Evolutionary conservation across 2,113 vertebrate species (phyloP).

Genomic region (Ursus arctos): DNA sequence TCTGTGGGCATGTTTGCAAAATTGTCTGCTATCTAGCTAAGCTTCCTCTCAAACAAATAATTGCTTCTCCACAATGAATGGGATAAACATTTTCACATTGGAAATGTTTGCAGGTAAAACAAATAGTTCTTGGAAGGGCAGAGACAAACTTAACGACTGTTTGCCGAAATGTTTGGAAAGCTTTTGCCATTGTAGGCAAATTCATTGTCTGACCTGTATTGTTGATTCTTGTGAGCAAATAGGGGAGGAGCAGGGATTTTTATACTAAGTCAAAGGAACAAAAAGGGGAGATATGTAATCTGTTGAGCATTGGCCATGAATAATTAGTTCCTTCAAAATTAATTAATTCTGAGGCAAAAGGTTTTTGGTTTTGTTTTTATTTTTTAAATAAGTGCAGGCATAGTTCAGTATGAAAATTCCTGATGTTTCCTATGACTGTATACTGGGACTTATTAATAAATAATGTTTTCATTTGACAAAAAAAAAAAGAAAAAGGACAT

Average conservation of each 20-base stretch:
- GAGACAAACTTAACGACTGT: slow-evolving; percentile 44
- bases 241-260: not conserved
- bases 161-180: slow-evolving; percentile 64
- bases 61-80: slow-evolving; percentile 30
- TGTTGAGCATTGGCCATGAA: not conserved
- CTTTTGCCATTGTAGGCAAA: slow-evolving; percentile 69
- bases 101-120: slow-evolving; percentile 67
- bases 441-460: not conserved
- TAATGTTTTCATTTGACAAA: not conserved
- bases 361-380: slow-evolving; percentile 44
- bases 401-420: slow-evolving; percentile 69
- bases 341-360: slow-evolving; percentile 28
- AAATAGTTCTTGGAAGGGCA: slow-evolving; percentile 36
- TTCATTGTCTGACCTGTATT: slow-evolving; percentile 23
- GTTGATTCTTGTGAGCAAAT: slow-evolving; percentile 38
- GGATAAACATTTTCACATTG: slow-evolving; percentile 54
- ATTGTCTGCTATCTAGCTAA: slow-evolving; percentile 56
- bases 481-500: not conserved
- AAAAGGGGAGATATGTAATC: not conserved
- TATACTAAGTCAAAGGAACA: not conserved
- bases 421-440: slow-evolving; percentile 65
- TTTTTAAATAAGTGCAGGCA: slow-evolving; percentile 48
- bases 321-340: slow-evolving; percentile 31
- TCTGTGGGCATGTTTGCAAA: slow-evolving; percentile 16
- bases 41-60: slow-evolving; percentile 70